Conservation (phyloP, 2,113 vertebrate species). For the Catagonus wagneri region DNA sequence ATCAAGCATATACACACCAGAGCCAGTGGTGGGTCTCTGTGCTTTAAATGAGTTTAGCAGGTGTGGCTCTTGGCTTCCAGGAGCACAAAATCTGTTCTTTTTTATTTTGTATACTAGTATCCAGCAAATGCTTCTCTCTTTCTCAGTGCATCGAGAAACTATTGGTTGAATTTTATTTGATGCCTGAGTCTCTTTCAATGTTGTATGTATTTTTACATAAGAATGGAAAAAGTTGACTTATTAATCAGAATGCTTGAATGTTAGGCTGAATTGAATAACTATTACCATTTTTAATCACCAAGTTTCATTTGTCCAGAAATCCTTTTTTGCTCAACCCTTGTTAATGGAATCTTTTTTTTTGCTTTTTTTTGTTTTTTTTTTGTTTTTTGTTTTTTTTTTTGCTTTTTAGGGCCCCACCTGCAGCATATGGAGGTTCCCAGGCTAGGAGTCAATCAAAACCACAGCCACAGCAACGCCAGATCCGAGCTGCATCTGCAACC, state of each 20-base stretch:
- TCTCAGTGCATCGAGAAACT: neutral
- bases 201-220: constrained; percentile 12
- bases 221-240: neutral
- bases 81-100: neutral
- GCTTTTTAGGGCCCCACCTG: too few species aligned
- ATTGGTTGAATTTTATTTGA: constrained; percentile 20
- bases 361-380: too few species aligned
- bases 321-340: neutral
- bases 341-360: neutral
- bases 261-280: neutral
- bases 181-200: neutral
- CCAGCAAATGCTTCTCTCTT: neutral
- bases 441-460: too few species aligned
- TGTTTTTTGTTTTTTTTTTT: too few species aligned
- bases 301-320: constrained; percentile 37
- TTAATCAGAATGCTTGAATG: constrained; percentile 28
- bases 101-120: neutral
- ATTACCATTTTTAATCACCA: neutral
- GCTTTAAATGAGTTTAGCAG: neutral
- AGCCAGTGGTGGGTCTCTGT: neutral
- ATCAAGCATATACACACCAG: neutral
- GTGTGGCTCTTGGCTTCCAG: neutral
- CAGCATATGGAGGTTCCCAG: too few species aligned
- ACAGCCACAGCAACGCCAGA: too few species aligned
- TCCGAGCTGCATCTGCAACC: too few species aligned